Evolutionary conservation across 2,888 invertebrate genomes (phyloP).

Genomic region (Heteromyza rotundicornis): DNA sequence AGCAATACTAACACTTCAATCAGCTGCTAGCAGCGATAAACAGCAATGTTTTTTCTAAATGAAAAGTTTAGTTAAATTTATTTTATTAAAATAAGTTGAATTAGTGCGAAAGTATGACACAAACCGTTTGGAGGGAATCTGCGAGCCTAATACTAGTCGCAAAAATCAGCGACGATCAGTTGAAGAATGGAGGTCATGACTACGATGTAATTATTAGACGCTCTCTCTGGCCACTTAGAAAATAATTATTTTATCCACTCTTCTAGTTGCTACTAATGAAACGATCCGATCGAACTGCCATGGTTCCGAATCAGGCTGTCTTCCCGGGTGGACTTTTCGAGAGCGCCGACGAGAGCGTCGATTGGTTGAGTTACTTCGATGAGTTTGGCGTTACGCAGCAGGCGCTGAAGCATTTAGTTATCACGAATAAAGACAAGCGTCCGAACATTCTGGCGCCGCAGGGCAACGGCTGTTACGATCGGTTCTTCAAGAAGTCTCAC

Average conservation of each 20-base stretch:
- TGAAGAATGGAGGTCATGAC: no score
- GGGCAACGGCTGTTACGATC: conserved; percentile 60
- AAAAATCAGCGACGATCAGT: neutral
- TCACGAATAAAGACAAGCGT: conserved; percentile 51
- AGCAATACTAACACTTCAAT: no score
- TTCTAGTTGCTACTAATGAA: conserved; percentile 63
- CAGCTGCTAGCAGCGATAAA: no score
- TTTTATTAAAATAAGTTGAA: no score
- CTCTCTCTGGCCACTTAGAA: neutral
- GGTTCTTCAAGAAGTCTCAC: conserved; percentile 44
- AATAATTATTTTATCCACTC: neutral
- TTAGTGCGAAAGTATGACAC: neutral
- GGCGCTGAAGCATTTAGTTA: conserved; percentile 59
- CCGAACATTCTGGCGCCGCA: conserved; percentile 66
- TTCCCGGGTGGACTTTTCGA: conserved; percentile 86
- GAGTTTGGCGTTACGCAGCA: conserved; percentile 67
- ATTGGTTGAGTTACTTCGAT: conserved; percentile 75
- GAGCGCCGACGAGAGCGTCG: conserved; percentile 68
- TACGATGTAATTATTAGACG: conserved; percentile 40
- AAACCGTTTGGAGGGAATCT: conserved; percentile 67
- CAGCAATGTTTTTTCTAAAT: neutral
- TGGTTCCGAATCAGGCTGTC: conserved; percentile 78
- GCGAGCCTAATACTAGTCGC: conserved; percentile 69
- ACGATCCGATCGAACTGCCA: conserved; percentile 73
- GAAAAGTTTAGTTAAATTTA: no score